Percentiles rank a stretch among this genome's conserved stretches.
Conservation (phyloP, 2,113 vertebrate species). For the Symphodus melops region DNA sequence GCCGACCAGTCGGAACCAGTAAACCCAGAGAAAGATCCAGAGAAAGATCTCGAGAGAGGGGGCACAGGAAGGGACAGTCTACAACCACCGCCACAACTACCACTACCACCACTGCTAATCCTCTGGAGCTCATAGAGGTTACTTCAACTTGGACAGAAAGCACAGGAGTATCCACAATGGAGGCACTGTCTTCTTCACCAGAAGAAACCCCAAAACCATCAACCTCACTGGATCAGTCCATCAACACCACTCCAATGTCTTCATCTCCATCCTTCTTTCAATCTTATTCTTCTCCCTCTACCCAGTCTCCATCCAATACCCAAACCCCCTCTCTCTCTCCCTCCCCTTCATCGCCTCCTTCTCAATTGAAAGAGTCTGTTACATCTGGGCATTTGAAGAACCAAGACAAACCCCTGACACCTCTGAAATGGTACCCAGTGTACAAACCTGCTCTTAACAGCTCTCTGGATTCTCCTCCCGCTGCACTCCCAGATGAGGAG, state of each 20-base stretch:
- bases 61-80: slow-evolving; percentile 73
- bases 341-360: slow-evolving; percentile 3
- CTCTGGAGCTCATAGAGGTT: slow-evolving; percentile 30
- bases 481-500: slow-evolving; percentile 49
- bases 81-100: slow-evolving; percentile 55
- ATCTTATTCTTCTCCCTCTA: not conserved
- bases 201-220: slow-evolving; percentile 36
- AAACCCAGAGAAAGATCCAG: slow-evolving; percentile 74
- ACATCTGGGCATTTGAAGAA: not conserved
- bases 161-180: not conserved
- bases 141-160: slow-evolving; percentile 24
- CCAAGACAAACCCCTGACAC: slow-evolving; percentile 17
- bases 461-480: slow-evolving; percentile 55
- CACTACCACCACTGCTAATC: not conserved
- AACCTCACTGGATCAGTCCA: not conserved
- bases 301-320: slow-evolving; percentile 7
- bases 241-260: not conserved
- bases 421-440: slow-evolving; percentile 51
- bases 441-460: slow-evolving; percentile 49
- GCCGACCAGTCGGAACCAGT: slow-evolving; percentile 59
- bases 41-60: slow-evolving; percentile 73
- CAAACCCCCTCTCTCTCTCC: slow-evolving; percentile 22
- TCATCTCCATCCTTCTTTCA: not conserved
- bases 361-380: not conserved
- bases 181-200: slow-evolving; percentile 18